Evolutionary conservation across 1,140 invertebrate species (phyloP).

Genomic region (Trissolcus basalis): DNA sequence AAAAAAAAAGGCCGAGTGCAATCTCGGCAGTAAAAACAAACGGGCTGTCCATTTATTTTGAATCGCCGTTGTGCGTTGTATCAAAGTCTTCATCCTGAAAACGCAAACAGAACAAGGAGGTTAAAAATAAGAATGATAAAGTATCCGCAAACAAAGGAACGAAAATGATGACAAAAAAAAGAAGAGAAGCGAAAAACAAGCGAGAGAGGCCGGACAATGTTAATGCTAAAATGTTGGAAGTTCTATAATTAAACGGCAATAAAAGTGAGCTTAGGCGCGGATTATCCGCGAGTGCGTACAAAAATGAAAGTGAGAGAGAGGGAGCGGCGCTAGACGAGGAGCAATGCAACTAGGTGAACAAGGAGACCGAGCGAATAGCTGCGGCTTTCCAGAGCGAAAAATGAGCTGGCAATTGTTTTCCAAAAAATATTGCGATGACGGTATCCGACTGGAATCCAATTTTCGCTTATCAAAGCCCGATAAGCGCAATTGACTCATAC

Average conservation of each 20-base stretch:
- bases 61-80: constrained; percentile 10
- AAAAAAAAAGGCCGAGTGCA: not conserved
- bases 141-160: constrained; percentile 8
- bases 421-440: no score
- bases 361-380: not conserved
- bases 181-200: no score
- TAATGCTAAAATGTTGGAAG: no score
- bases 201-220: no score
- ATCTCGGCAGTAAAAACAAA: constrained; percentile 8
- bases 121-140: constrained; percentile 15
- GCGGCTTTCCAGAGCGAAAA: no score
- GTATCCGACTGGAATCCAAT: no score
- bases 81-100: constrained; percentile 1
- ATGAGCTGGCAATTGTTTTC: no score
- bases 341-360: not conserved
- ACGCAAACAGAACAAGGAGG: not conserved
- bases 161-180: not conserved
- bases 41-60: constrained; percentile 5
- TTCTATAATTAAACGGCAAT: constrained; percentile 44
- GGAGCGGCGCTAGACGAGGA: not conserved
- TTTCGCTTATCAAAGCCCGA: no score
- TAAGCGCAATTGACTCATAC: no score
- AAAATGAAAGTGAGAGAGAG: constrained; percentile 35
- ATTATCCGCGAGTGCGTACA: constrained; percentile 34
- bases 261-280: constrained; percentile 37